Base-by-base conservation (phyloP, 2,888 invertebrate genomes). In the Pseudococcus longispinus region DNA sequence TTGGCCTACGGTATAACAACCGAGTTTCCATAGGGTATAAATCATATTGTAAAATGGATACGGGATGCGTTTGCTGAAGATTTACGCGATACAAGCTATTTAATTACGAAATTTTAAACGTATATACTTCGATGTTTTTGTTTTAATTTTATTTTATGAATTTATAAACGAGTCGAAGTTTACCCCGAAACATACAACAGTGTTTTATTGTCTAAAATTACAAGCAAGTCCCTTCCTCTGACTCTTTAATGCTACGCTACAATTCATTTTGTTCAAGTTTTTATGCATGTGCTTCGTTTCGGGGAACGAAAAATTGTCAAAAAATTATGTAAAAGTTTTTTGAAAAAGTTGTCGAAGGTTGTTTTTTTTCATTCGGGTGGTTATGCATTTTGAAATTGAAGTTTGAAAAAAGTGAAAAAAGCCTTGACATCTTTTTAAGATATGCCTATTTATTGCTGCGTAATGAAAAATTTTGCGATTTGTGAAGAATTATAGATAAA, bases 51-150 rank as follows among this genome's bases (percentile, higher is more conserved):
- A 70, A 70, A 70, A 70, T 70, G 29, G 70, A 70, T 70, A 18
- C 70, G 70, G 70, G 70, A 70, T 70, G 70, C 70, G 60, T 60
- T 70, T 70, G 70, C 29, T 32, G 18, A 29, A 70, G 70, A 70
- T 70, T 70, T 70, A 70, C 70, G 70, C 70, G 70, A 70, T 70
- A 70, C 70, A 70, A 70, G 70, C 70, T 70, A 70, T 70, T 70
- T 70, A 70, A 70, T 70, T 70, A 70, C 70, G 29, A 70, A 37
- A 70, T 70, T 70, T 70, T 70, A 70, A 70, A 70, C 70, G 18
- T 70, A 70, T 32, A 29, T 6, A 70, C 26, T 70, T 70, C 70
- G 70, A 70, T 70, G 70, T 70, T 70, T 70, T 70, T 70, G 70
- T 70, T 70, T 70, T 70, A 70, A 70, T 70, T 70, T 70, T 70